Conservation (phyloP, 2,113 vertebrate genomes). For the Agapornis roseicollis region DNA sequence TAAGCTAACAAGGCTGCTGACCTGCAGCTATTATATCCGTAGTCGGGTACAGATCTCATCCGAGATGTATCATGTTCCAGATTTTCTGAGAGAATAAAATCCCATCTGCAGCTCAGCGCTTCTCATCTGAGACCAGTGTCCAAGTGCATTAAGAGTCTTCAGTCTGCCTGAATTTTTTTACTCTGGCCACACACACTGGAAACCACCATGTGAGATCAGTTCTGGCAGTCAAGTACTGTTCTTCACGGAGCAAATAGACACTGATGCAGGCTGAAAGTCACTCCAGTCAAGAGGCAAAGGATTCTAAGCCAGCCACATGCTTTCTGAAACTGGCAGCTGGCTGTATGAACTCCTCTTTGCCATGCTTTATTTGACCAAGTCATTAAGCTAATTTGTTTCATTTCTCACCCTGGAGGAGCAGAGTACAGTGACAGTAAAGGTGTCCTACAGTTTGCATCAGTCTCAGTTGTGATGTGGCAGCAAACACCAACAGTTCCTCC, state of each 20-base stretch:
- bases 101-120: neutral
- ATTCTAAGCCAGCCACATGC: neutral
- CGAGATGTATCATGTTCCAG: neutral
- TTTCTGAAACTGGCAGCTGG: neutral
- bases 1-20: neutral
- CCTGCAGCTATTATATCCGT: neutral
- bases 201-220: neutral
- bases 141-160: neutral
- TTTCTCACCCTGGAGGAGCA: neutral
- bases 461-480: neutral
- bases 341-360: neutral
- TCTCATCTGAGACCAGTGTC: neutral
- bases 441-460: neutral
- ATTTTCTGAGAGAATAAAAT: neutral
- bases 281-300: neutral
- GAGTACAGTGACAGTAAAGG: neutral
- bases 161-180: neutral
- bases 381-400: neutral
- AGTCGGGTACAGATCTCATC: neutral
- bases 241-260: neutral
- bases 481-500: neutral
- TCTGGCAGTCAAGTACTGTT: neutral
- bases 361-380: neutral
- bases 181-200: fast-evolving
- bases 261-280: neutral